Conservation (phyloP, 2,888 invertebrate species). For the Drosophila affinis region DNA sequence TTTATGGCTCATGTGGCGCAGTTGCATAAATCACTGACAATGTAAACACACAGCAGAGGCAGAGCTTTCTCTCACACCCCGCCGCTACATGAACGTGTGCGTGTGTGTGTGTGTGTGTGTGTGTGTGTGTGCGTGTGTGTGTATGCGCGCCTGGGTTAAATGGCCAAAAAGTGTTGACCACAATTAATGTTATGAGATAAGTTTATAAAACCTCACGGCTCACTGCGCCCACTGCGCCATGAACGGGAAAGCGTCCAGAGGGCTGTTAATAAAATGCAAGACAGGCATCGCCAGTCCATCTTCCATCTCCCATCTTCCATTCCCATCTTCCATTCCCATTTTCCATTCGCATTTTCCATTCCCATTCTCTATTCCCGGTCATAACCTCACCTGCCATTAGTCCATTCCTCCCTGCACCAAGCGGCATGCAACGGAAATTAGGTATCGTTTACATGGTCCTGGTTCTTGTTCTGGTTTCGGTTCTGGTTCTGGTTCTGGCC, state of each 20-base stretch:
- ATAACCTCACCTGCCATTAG: neutral
- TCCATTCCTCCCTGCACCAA: neutral
- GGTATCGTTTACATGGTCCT: slow-evolving; percentile 76
- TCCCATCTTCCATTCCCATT: neutral
- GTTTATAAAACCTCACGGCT: slow-evolving; percentile 78
- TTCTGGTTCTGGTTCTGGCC: slow-evolving; percentile 15
- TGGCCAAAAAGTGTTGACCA: slow-evolving; percentile 81
- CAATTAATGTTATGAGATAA: slow-evolving; percentile 84
- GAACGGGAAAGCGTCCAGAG: neutral
- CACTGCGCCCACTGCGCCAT: slow-evolving; percentile 21
- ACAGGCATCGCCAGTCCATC: slow-evolving; percentile 24
- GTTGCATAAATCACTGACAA: slow-evolving; percentile 82
- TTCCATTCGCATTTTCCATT: neutral
- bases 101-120: slow-evolving; percentile 27
- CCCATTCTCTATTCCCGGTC: neutral
- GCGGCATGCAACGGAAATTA: slow-evolving; percentile 68
- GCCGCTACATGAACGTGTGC: slow-evolving; percentile 7
- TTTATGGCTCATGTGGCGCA: slow-evolving; percentile 82
- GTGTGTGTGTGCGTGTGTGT: slow-evolving; percentile 38
- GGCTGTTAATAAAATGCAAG: slow-evolving; percentile 74
- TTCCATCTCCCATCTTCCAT: neutral
- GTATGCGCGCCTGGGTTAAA: slow-evolving; percentile 54
- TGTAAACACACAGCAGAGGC: slow-evolving; percentile 65
- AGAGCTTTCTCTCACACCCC: slow-evolving; percentile 13
- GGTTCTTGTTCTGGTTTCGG: slow-evolving; percentile 40